These are phyloP conservation scores for Nanorana parkeri DNA, from an alignment of 2,113 vertebrate species.

Conservation along the genomic window DNA sequence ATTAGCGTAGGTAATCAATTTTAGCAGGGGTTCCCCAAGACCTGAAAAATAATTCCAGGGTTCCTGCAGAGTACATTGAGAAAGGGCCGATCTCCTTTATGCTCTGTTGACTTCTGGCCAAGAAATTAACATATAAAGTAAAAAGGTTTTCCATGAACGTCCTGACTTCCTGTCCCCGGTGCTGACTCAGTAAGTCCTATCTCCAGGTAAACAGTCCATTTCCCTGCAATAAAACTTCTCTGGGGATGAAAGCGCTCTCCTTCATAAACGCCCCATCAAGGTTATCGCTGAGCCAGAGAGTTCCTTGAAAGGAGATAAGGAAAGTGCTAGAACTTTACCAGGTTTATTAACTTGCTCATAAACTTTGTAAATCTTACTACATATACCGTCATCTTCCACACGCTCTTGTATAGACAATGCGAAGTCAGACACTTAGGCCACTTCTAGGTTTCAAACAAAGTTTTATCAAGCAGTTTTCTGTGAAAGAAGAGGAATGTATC, in stretches of 20 bases:
- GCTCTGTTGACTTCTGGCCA: too few species aligned
- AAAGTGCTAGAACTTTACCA: not conserved
- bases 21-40: too few species aligned
- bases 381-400: not conserved
- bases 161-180: not conserved
- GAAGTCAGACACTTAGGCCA: not conserved
- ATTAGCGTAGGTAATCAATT: too few species aligned
- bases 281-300: not conserved
- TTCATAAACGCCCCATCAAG: not conserved
- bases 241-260: not conserved
- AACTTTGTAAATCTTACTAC: not conserved
- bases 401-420: not conserved
- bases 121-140: too few species aligned
- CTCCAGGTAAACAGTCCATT: not conserved
- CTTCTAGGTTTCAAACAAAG: conserved; percentile 21
- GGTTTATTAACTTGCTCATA: not conserved
- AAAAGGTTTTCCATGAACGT: not conserved
- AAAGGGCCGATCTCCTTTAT: too few species aligned
- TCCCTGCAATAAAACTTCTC: not conserved
- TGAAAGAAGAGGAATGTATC: conserved; percentile 12
- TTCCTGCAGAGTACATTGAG: too few species aligned
- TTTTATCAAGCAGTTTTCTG: not conserved
- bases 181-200: not conserved
- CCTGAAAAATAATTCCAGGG: too few species aligned
- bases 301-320: not conserved